phyloP scores from a whole-genome alignment of 2,888 invertebrate genomes.

The Campoletis raptor region DNA sequence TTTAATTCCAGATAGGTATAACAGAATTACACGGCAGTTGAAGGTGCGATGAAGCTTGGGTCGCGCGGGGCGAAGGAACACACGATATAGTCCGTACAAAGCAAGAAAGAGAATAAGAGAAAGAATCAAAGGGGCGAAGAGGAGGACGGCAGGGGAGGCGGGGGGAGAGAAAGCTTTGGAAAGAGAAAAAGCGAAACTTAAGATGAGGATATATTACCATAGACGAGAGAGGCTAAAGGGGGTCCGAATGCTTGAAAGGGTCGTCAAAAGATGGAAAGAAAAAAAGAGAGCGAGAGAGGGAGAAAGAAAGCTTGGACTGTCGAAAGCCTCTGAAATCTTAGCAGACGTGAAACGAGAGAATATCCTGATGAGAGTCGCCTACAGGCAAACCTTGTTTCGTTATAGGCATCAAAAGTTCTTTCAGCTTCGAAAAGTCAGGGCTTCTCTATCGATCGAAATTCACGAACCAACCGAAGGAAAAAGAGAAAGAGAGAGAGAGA shows the following conservation, averaged over 20 bases:
- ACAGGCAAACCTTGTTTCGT: constrained; percentile 53
- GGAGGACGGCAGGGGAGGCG: constrained; percentile 53
- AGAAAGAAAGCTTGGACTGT: constrained; percentile 2
- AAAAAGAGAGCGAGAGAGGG: neutral
- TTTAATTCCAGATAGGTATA: constrained; percentile 84
- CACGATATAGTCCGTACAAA: constrained; percentile 58
- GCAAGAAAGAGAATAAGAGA: constrained; percentile 43
- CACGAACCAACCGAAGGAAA: constrained; percentile 31
- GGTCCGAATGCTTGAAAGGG: constrained; percentile 40
- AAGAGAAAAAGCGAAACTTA: constrained; percentile 44
- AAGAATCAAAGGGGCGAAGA: constrained; percentile 59
- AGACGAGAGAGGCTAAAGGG: constrained; percentile 1
- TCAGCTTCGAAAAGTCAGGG: constrained; percentile 41
- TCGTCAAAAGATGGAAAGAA: constrained; percentile 44
- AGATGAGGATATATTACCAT: constrained; percentile 50
- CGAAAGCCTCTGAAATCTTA: constrained; percentile 52
- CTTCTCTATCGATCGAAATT: constrained; percentile 61
- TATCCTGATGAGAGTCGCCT: constrained; percentile 25
- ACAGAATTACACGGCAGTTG: constrained; percentile 85
- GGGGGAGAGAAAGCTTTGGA: constrained; percentile 28
- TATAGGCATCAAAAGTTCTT: constrained; percentile 25
- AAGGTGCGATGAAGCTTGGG: constrained; percentile 81
- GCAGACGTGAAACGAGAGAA: constrained; percentile 39
- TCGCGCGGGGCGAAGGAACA: constrained; percentile 70
- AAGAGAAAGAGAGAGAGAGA: neutral